Evolutionary conservation across 2,113 vertebrate genomes (phyloP).

Genomic region (Leucopsar rothschildi): DNA sequence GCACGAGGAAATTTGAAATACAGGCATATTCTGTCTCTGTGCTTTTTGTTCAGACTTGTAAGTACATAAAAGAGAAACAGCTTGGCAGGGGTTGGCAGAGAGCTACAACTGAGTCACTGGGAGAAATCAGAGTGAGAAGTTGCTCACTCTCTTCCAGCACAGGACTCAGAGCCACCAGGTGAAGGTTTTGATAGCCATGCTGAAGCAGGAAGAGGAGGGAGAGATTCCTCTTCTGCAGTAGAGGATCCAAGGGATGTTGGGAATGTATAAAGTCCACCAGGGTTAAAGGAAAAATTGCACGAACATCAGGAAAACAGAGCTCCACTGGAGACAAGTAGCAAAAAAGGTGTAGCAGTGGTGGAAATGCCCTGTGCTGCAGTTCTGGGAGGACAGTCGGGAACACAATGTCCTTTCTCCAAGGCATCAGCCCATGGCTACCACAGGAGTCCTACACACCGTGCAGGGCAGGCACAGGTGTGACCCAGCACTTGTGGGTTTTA

Average conservation of each 20-base stretch:
- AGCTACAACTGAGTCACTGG: not conserved
- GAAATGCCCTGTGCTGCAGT: not conserved
- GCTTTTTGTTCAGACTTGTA: not conserved
- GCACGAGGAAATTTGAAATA: not conserved
- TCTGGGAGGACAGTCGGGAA: not conserved
- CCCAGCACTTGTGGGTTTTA: not conserved
- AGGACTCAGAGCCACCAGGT: not conserved
- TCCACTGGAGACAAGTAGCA: not conserved
- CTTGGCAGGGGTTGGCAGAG: not conserved
- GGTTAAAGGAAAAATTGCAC: not conserved
- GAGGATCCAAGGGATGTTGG: not conserved
- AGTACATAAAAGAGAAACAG: not conserved
- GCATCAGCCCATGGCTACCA: not conserved
- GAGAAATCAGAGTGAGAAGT: not conserved
- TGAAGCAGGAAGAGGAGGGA: not conserved
- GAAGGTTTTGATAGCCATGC: not conserved
- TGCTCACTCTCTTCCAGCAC: not conserved
- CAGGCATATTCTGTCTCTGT: not conserved
- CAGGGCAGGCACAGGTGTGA: not conserved
- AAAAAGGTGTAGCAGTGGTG: not conserved
- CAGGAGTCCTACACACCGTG: accelerated
- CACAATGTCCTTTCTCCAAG: not conserved
- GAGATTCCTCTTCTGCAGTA: not conserved
- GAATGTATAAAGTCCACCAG: not conserved
- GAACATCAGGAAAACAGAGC: not conserved